Base-by-base conservation (phyloP, 1,140 invertebrate species). In the Octopus bimaculoides region DNA sequence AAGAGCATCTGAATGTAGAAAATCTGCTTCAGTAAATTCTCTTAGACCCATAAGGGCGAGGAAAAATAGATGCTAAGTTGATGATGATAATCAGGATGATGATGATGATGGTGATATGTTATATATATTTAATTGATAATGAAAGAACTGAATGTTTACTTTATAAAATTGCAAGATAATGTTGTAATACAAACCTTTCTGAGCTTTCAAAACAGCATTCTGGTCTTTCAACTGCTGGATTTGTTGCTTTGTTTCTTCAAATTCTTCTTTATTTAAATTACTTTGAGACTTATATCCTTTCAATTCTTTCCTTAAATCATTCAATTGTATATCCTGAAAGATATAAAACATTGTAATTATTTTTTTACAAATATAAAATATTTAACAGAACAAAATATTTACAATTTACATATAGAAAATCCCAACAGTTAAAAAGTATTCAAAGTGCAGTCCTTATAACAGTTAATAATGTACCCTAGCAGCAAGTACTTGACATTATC, bases 161-260 rank as follows among this genome's bases (percentile, higher is more conserved):
- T 66, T 66, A 66, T 66, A 14, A 12, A 12, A 66, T n/a, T 14
- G 12, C 61, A 66, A 52, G 20, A n/a, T 5, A 20, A 52, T 76
- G 61, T 77, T 76, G 61, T 77, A 14, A 75, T 52, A 55, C 56
- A 41, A 80, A 87, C 89, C 89, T 87, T 89, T 90, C 78, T 95
- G 94, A 1, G 95, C 96, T 90, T 95, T 95, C 0, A 97, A 89
- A 69, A 97, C 89, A 5, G 95, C 94, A 90, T 96, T 96, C 90
- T 98, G 96, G 90, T 97, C 96, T 85, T 93, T 94, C 12, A 97
- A 90, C 85, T 96, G 94, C 10, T 93, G 93, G 77, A 96, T 93
- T 12, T 94, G 92, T 10, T 93, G 90, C 84, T 92, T 91, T 55
- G 95, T 90, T 88, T 96, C 94, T 71, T 93, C 92, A 4, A 96